Evolutionary conservation across 2,113 vertebrate genomes (phyloP), one percentile per base, ranked within the genome.

Genomic region (Donacobius atricapilla): DNA sequence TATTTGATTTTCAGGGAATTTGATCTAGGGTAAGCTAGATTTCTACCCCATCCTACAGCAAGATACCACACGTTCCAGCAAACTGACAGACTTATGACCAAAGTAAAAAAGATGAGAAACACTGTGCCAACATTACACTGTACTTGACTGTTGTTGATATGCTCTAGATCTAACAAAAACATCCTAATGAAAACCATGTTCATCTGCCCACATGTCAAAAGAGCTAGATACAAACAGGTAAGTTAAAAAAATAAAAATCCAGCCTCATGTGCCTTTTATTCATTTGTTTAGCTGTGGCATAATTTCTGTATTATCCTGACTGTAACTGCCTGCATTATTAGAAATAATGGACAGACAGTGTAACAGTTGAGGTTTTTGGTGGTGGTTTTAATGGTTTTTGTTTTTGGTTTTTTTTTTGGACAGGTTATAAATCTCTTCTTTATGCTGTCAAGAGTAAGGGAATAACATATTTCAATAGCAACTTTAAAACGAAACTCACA

Each of bases 401-500:
- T 9, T 37, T 58, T n/a, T 53, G 51, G 53, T 3, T 17, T 39
- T 40, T 77, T 61, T 71, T 45, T 69, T 83, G 71, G 92, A 95
- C 97, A 97, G 91, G 89, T 97, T 97, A 97, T 94, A 97, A 94
- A 96, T 93, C 91, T 97, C 79, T 87, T 87, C 96, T 97, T 98
- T 96, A 96, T 73, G 88, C 95, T 96, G 94, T 97, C 96, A 97
- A 90, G 91, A 96, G 92, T 95, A 97, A 97, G 45, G 94, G 94
- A 97, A 96, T 96, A 98, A 97, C 64, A 90, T 97, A 98, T 97
- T 98, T 98, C 97, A 97, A 97, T 87, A 94, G 95, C 97, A 98
- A 98, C 98, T 98, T 98, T 97, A 97, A 98, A 98, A 98, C 37
- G 66, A 96, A 98, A 98, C 97, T 98, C 98, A 98, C 97, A 98